Evolutionary conservation across 2,113 vertebrate genomes (phyloP).

Genomic region (Cervus canadensis): DNA sequence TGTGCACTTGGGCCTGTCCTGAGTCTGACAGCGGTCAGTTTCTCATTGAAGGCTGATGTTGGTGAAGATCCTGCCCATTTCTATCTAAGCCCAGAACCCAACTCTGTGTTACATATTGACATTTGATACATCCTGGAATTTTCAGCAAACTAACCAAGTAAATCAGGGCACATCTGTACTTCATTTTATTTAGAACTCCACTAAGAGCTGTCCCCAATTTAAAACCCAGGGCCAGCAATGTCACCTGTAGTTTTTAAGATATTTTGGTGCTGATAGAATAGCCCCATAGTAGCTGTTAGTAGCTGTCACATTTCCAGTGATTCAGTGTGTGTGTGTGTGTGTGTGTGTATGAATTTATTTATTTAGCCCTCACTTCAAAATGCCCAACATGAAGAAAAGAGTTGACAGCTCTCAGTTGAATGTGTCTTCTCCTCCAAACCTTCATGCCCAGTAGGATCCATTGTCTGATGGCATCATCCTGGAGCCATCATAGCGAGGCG

Average conservation of each 20-base stretch:
- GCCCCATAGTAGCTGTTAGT: background rate
- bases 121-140: background rate
- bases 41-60: accelerated
- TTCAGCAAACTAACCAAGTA: background rate
- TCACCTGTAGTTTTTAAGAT: background rate
- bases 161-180: background rate
- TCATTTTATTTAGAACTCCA: background rate
- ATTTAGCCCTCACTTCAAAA: background rate
- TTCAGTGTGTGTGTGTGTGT: too few relatives aligned
- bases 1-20: background rate
- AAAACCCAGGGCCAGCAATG: background rate
- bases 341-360: background rate
- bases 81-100: background rate
- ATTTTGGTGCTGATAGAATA: background rate
- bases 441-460: background rate
- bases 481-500: too few relatives aligned
- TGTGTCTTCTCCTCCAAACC: background rate
- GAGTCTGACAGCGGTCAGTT: background rate
- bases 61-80: background rate
- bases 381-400: background rate
- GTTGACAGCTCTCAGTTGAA: background rate
- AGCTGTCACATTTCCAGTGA: background rate
- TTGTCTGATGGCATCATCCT: background rate
- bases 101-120: background rate
- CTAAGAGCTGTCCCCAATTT: background rate